Percentiles rank a stretch among this genome's conserved stretches.
Conservation (phyloP, 2,797 vertebrate species). For the Lutra lutra region DNA sequence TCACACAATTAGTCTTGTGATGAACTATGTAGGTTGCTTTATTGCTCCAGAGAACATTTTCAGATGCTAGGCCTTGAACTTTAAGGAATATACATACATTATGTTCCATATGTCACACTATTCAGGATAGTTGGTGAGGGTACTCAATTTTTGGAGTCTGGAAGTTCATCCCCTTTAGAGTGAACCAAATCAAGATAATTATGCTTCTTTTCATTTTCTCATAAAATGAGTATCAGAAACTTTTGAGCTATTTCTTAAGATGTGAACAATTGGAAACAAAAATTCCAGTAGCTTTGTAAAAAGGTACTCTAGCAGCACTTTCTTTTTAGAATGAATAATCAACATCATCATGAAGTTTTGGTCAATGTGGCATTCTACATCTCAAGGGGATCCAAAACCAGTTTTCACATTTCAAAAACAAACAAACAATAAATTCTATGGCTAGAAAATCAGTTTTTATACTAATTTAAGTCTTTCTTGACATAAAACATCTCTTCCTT, state of each 20-base stretch:
- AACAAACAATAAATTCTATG: not conserved
- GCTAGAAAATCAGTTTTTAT: conserved; percentile 27
- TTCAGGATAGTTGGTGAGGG: not conserved
- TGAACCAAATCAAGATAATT: conserved; percentile 36
- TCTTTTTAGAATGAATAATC: not conserved
- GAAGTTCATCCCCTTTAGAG: conserved; percentile 3
- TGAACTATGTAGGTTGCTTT: conserved; percentile 66
- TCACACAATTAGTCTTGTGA: conserved; percentile 63
- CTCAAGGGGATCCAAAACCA: not conserved
- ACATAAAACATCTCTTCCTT: not conserved
- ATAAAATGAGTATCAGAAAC: not conserved
- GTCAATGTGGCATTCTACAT: not conserved
- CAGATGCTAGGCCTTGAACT: conserved; percentile 67
- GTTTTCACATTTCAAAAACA: not conserved
- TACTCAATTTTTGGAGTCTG: not conserved
- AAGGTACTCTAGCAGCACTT: not conserved
- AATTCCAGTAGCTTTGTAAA: not conserved
- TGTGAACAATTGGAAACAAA: not conserved
- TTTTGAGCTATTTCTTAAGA: conserved; percentile 43
- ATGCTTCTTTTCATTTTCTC: not conserved
- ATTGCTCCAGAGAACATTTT: conserved; percentile 58
- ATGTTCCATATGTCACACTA: conserved; percentile 54
- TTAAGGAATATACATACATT: conserved; percentile 57
- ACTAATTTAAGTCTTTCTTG: conserved; percentile 35
- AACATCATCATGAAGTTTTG: conserved; percentile 4